phyloP scores from a whole-genome alignment of 2,113 vertebrate species.

The Gymnorhina tibicen region DNA sequence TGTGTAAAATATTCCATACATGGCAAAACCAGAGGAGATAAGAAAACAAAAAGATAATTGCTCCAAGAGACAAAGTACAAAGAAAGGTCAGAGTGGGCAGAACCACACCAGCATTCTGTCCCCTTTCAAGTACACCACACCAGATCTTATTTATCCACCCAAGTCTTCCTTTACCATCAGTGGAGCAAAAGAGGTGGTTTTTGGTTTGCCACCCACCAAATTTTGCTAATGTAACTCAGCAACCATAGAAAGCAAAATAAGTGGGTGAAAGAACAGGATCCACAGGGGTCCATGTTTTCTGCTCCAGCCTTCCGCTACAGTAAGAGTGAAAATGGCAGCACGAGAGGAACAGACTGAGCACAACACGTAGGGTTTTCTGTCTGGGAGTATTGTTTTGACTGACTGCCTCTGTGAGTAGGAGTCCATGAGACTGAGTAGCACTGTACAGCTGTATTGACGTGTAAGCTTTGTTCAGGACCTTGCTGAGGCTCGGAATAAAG shows the following conservation, averaged over 20 bases:
- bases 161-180: not conserved
- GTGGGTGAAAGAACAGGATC: not conserved
- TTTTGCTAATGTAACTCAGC: not conserved
- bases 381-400: not conserved
- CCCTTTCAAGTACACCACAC: not conserved
- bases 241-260: not conserved
- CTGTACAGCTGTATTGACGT: not conserved
- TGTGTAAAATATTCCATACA: not conserved
- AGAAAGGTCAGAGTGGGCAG: not conserved
- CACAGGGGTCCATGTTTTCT: not conserved
- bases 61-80: not conserved
- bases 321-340: not conserved
- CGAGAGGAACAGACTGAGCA: not conserved
- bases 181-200: not conserved
- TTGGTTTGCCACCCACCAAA: not conserved
- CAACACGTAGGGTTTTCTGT: fast-evolving
- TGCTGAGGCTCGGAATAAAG: not conserved
- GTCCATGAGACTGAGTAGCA: not conserved
- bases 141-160: not conserved
- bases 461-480: not conserved
- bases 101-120: not conserved
- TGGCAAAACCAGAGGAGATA: not conserved
- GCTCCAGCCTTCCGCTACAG: not conserved
- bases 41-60: not conserved
- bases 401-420: not conserved